Evolutionary conservation across 1,140 invertebrate species (phyloP), one percentile per base, ranked within the genome.

Genomic region (Drosophila erecta): DNA sequence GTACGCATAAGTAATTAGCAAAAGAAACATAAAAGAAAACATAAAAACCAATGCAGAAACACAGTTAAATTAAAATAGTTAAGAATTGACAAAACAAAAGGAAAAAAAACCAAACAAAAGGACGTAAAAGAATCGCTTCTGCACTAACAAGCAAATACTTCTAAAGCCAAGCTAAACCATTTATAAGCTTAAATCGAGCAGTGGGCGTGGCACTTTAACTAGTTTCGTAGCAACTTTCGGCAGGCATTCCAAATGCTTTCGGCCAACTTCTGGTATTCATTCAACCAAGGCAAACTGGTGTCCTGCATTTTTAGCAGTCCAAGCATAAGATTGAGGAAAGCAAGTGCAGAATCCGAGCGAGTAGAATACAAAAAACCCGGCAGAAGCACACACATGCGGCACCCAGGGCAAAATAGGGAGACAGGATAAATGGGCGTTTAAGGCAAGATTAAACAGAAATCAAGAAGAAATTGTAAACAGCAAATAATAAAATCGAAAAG

Each of bases 161-260:
- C 85, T 72, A 58, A 79, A 79, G 78, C 83, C 58, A 78, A 65
- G 81, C 81, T 85, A 76, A 76, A 51, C 46, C 53, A 66, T 47
- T 72, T 70, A 49, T 71, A 50, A 71, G 22, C 55, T 69, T 57
- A 44, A 71, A 41, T 60, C 35, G 38, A 30, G 59, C 35, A 40
- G 62, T 67, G 66, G 62, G 43, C 37, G 35, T 57, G 65, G 35
- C 55, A 61, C 44, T 44, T 70, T 61, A 75, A 75, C 54, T 71
- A 71, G 51, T 49, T 78, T 78, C 72, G 41, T 83, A 79, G 62
- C 76, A 75, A 71, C 38, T 62, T 86, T 79, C 73, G 73, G 83
- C 79, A 69, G 78, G 79, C 83, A 87, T 87, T 87, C 81, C 46
- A 89, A 87, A 87, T 87, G 84, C 67, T 83, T 67, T 89, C 59